A percentile compares a stretch with the other conserved stretches of the same genome.
These are phyloP conservation scores for Parnassius glacialis DNA, from an alignment of 2,888 invertebrate genomes.

Conservation along the genomic window DNA sequence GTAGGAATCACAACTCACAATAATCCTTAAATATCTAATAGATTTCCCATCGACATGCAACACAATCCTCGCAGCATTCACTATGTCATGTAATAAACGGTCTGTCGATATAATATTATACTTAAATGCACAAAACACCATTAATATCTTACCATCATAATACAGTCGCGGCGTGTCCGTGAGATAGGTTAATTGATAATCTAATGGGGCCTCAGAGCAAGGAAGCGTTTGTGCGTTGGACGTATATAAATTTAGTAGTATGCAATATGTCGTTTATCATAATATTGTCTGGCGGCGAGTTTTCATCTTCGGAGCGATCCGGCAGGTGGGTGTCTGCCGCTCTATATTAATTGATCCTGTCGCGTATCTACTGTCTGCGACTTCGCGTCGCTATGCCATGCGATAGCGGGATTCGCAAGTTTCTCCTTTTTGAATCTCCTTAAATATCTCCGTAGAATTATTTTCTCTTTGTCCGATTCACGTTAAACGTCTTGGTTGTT, in stretches of 20 bases:
- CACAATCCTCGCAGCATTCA: not conserved
- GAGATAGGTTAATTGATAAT: constrained; percentile 47
- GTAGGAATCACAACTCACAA: too few species aligned
- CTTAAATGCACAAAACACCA: constrained; percentile 24
- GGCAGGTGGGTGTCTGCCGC: constrained; percentile 60
- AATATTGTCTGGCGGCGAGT: constrained; percentile 61
- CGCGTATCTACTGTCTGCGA: constrained; percentile 38
- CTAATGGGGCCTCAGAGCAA: constrained; percentile 34
- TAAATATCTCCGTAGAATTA: constrained; percentile 11
- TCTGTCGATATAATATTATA: not conserved
- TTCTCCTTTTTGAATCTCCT: constrained; percentile 31
- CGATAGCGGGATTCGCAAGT: constrained; percentile 45
- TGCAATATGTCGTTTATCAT: constrained; percentile 64
- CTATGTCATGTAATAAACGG: not conserved
- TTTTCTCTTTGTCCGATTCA: not conserved
- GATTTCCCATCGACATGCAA: not conserved
- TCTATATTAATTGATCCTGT: constrained; percentile 63
- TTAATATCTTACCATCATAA: constrained; percentile 36
- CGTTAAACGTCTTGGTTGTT: constrained; percentile 22
- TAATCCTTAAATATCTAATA: not conserved
- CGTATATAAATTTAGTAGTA: constrained; percentile 52
- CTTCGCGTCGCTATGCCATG: constrained; percentile 26
- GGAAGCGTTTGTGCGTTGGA: constrained; percentile 18
- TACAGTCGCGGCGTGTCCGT: constrained; percentile 29
- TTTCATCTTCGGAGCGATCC: constrained; percentile 48